A percentile compares a stretch with the other conserved stretches of the same genome.
Evolutionary conservation across 2,113 vertebrate species (phyloP).

Genomic region (Python bivittatus): DNA sequence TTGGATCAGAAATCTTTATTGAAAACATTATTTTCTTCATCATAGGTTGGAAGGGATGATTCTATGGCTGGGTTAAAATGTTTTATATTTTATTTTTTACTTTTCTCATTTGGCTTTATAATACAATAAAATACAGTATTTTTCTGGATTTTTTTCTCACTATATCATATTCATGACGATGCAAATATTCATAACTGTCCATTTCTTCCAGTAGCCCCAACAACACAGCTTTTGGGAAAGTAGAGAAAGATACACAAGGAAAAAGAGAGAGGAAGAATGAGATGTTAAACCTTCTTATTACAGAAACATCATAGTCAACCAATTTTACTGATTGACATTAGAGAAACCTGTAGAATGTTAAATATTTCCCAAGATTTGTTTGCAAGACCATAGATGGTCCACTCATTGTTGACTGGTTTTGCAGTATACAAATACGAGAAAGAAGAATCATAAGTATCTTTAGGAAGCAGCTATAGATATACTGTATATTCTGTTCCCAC

Average conservation of each 20-base stretch:
- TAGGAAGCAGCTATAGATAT: too few relatives aligned
- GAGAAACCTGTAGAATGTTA: background rate
- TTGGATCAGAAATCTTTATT: background rate
- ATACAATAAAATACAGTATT: too few relatives aligned
- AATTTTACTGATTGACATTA: background rate
- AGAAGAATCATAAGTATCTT: too few relatives aligned
- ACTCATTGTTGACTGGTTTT: too few relatives aligned
- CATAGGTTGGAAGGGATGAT: background rate
- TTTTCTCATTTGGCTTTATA: too few relatives aligned
- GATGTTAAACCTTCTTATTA: background rate
- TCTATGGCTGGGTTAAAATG: background rate
- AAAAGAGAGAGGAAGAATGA: background rate
- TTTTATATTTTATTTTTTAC: too few relatives aligned
- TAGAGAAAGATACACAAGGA: background rate
- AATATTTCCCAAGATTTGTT: background rate
- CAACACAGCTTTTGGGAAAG: background rate
- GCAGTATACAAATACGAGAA: too few relatives aligned
- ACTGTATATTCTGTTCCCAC: too few relatives aligned
- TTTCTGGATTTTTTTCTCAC: too few relatives aligned
- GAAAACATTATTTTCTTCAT: rapidly evolving
- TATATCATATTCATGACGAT: too few relatives aligned
- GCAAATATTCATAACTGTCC: background rate
- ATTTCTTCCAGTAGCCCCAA: too few relatives aligned
- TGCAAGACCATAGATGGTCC: background rate
- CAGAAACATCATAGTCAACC: background rate